These are phyloP conservation scores for Centropus unirufus DNA, from an alignment of 2,113 vertebrate species.

Conservation along the genomic window DNA sequence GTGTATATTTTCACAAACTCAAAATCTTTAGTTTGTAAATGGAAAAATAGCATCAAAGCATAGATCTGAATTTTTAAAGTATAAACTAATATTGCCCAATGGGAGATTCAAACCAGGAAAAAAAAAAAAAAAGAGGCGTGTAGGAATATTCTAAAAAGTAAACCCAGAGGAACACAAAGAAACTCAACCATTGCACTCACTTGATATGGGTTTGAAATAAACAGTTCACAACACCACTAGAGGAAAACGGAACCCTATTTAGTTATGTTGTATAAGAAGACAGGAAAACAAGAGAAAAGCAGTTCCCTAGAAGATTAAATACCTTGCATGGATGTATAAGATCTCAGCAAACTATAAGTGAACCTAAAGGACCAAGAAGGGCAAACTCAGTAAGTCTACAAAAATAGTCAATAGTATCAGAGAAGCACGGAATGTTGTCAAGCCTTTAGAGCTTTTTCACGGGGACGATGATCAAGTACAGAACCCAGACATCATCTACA, in stretches of 20 bases:
- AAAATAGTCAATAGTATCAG: neutral
- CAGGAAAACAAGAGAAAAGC: neutral
- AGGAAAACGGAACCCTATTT: neutral
- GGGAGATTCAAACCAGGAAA: neutral
- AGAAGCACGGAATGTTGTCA: neutral
- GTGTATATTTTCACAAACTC: neutral
- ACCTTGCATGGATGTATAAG: neutral
- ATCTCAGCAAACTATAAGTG: neutral
- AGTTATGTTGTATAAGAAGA: neutral
- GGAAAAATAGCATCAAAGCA: neutral
- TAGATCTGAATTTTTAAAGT: neutral
- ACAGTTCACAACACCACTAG: neutral
- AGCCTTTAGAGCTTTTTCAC: neutral
- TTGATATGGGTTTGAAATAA: neutral
- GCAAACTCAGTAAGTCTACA: neutral
- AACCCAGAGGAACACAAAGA: neutral
- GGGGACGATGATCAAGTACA: accelerated
- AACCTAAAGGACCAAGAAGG: neutral
- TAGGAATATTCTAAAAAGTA: neutral
- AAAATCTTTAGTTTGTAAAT: neutral
- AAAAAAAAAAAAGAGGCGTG: neutral
- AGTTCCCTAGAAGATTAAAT: neutral
- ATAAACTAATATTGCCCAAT: neutral
- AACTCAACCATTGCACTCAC: neutral
- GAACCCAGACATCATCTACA: neutral